Evolutionary conservation across 2,888 invertebrate species (phyloP), one percentile per base, ranked within the genome.

Genomic region (Rhaphigaster nebulosa): DNA sequence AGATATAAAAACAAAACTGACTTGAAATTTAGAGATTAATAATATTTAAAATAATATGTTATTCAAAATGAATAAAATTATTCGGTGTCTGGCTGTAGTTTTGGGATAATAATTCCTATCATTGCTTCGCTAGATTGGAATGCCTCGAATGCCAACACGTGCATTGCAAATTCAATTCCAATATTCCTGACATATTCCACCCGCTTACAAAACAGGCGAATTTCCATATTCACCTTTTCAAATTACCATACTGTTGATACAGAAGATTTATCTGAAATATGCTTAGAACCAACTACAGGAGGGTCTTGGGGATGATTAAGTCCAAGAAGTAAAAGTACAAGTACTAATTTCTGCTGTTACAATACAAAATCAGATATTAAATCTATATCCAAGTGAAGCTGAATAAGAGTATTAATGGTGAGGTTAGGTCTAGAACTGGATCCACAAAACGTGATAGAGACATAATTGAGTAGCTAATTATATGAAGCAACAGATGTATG

Each of bases 151-250:
- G 23, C 70, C 70, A 76, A 34, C 70, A 38, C 70, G 70, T 34
- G 65, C 70, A 38, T 38, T 38, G 70, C 38, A 76, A 76, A 76
- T 76, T 76, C 70, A 34, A 76, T 76, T 38, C 70, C 70, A 76
- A 76, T 76, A 76, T 76, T 70, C 70, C 70, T 38, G 70, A 70
- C 20, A 70, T 70, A 70, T 70, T 76, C 70, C 38, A 38, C 20
- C 70, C 70, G 70, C 70, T 38, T 76, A 76, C 34, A 38, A 76
- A 76, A 76, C 70, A 34, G 70, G 70, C 34, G 23, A 76, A 76
- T 76, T 76, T 76, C 70, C 70, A 76, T 76, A 76, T 76, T 76
- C 70, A 76, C 70, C 70, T 76, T 76, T 76, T 38, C 70, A 76
- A 38, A 76, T 76, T 76, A 76, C 70, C 70, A 76, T 76, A 76